Evolutionary conservation across 2,113 vertebrate genomes (phyloP).

Genomic region (rat (Rattus norvegicus)): DNA sequence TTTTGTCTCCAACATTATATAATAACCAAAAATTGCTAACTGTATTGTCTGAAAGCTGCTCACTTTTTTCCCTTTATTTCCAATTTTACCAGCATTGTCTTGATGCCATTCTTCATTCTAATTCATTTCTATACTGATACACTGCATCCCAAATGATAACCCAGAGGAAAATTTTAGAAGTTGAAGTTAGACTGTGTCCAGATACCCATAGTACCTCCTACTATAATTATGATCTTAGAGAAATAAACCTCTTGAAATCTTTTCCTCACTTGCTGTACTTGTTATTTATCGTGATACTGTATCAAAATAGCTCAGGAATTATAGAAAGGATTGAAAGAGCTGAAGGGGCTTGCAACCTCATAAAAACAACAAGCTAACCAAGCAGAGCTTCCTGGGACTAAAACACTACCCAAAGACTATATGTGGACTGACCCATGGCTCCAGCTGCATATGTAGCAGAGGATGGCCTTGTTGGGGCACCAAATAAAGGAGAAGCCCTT

Average conservation of each 20-base stretch:
- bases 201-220: neutral
- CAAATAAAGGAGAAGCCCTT: too few relatives aligned
- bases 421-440: too few relatives aligned
- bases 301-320: too few relatives aligned
- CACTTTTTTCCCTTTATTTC: neutral
- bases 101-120: neutral
- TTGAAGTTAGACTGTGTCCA: conserved; percentile 15
- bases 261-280: neutral
- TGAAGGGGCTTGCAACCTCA: too few relatives aligned
- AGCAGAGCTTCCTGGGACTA: too few relatives aligned
- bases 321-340: too few relatives aligned
- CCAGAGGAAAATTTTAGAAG: neutral
- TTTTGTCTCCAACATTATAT: neutral
- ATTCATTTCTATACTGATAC: conserved; percentile 16
- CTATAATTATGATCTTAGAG: neutral
- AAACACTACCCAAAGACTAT: too few relatives aligned
- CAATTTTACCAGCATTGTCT: neutral
- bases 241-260: conserved; percentile 32
- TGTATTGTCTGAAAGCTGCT: conserved; percentile 4
- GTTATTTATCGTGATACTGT: neutral
- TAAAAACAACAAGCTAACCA: too few relatives aligned
- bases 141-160: neutral
- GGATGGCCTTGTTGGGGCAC: too few relatives aligned
- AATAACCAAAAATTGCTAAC: neutral
- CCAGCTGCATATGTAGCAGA: too few relatives aligned